These are phyloP conservation scores for Takifugu ocellatus DNA, from an alignment of 2,797 vertebrate genomes.

Conservation along the genomic window DNA sequence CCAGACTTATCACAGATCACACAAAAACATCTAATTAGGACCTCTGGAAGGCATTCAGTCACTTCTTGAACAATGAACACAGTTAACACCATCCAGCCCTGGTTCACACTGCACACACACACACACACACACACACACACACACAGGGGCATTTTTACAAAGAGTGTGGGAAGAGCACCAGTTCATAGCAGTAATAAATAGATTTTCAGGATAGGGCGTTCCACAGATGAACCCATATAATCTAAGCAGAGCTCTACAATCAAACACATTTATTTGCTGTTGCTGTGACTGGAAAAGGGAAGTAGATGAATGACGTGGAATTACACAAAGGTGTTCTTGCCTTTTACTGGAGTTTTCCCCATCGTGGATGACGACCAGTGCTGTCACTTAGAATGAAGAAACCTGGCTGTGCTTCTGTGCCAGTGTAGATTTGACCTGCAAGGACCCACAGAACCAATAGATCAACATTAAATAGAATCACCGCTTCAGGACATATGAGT, in stretches of 20 bases:
- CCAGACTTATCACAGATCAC: neutral
- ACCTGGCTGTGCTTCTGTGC: slow-evolving; percentile 13
- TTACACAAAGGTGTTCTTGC: slow-evolving; percentile 54
- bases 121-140: too few species aligned
- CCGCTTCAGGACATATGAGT: too few species aligned
- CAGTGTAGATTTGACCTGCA: slow-evolving; percentile 26
- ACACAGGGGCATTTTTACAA: neutral
- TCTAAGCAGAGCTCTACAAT: slow-evolving; percentile 1
- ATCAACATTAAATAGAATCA: too few species aligned
- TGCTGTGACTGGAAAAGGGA: neutral
- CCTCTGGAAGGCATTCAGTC: neutral
- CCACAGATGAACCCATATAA: too few species aligned
- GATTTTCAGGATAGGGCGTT: neutral
- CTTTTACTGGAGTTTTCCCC: slow-evolving; percentile 84
- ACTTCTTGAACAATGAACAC: neutral
- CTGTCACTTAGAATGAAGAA: slow-evolving; percentile 30
- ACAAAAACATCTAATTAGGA: neutral
- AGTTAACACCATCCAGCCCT: neutral
- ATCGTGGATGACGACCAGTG: slow-evolving; percentile 72
- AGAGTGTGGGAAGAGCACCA: neutral
- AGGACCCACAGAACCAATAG: slow-evolving; percentile 4
- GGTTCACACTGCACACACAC: too few species aligned
- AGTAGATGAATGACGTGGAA: neutral
- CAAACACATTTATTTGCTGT: neutral
- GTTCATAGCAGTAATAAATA: neutral